Base-by-base conservation (phyloP, 2,888 invertebrate species). In the Epirrita christyi region DNA sequence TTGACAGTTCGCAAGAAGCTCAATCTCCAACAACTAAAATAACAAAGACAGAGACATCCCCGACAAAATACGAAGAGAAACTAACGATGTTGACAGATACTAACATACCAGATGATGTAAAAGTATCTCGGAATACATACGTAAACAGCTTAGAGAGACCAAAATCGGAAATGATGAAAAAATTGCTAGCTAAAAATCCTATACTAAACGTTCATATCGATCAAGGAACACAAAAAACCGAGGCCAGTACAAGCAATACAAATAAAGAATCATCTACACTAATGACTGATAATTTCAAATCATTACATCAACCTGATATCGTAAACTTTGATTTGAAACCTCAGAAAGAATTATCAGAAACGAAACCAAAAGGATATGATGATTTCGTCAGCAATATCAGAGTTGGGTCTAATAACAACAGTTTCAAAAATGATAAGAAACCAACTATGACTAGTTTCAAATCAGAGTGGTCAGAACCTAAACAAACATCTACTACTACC, bases 81-180 rank as follows among this genome's bases (percentile, higher is more conserved):
- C 51, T 88, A 40, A 80, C 81, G 8, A 85, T 92, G 80, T 80
- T 82, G 15, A 93, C 93, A 55, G 94, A 94, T 61, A 94, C 93
- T 0, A 94, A 94, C 63, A 89, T 94, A 59, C 93, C 94, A 6
- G 94, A 94, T 74, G 94, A 94, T 70, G 84, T 94, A 57, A 94
- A 94, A 84, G 93, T 94, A 10, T 94, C 94, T 0, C 85, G 94
- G 41, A 93, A 93, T 73, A 91, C 94, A 6, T 92, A 94, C 59
- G 92, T 80, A 1, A 94, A 94, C 38, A 94, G 93, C 66, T 81
- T 94, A 68, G 95, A 95, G 72, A 85, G 94, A 66, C 93, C 94
- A 0, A 94, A 94, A 80, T 94, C 94, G 1, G 93, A 94, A 32
- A 91, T 93, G 73, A 93, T 94, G 81, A 94, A 93, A 59, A 94